Base-by-base conservation (phyloP, 2,113 vertebrate species). In the Oxyruncus cristatus region DNA sequence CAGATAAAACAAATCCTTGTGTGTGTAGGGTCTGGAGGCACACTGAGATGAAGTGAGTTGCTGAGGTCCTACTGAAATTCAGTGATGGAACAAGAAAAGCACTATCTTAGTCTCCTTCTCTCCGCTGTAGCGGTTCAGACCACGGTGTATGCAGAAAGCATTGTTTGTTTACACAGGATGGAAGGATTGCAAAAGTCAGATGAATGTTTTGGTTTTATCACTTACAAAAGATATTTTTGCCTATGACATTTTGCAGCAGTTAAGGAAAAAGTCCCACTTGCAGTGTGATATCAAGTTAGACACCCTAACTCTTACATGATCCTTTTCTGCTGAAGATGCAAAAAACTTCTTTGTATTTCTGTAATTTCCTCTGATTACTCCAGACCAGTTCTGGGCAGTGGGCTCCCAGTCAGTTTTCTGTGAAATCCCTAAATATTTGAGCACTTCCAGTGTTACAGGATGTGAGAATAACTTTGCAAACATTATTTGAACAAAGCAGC, bases 161-260 rank as follows among this genome's bases (percentile, higher is more conserved):
- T 55, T 32, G 37, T 70, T 46, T 62, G 53, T 56, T 88, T 88
- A 74, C 85, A 77, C 32, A 81, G 63, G 59, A 41, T 37, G 85
- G 93, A 95, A 94, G 75, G 61, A 93, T 52, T 96, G 85, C 78
- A 50, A n/a, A 85, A 93, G 16, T 18, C 37, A 1, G 17, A 74
- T 72, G 66, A 63, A 55, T 67, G 27, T 55, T 94, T 83, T 81
- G n/a, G 0, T 76, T 59, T 58, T 85, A 86, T 86, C 68, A 73
- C 67, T 88, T 71, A 37, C 20, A 82, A 67, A 93, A 88, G 59
- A 44, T 77, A 93, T 96, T 95, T 93, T 68, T 88, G 67, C 23
- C 82, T 74, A 23, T 86, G 92, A 71, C 46, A 85, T 94, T 91
- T 95, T 93, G n/a, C 62, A 94, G 53, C 17, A 92, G 41, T 89